Percentiles rank a stretch among this genome's conserved stretches.
phyloP scores from a whole-genome alignment of 2,888 invertebrate species.

The Melinopterus prodromus region DNA sequence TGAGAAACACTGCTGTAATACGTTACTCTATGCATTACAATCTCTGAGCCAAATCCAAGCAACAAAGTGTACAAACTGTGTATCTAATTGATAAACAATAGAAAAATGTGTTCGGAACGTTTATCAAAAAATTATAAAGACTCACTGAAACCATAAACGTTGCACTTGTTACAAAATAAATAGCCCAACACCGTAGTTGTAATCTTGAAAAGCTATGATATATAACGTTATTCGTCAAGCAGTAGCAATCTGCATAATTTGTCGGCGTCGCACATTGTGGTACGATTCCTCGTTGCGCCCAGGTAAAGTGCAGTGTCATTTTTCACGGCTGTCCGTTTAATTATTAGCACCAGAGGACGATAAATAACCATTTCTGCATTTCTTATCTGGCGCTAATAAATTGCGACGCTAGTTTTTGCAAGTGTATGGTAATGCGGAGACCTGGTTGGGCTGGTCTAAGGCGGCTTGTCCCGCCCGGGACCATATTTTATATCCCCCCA shows the following conservation, averaged over 20 bases:
- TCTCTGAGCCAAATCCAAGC: too few relatives aligned
- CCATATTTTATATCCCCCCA: slow-evolving; percentile 18
- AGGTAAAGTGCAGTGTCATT: slow-evolving; percentile 26
- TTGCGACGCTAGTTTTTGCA: slow-evolving; percentile 18
- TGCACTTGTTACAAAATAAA: neutral
- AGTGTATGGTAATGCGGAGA: slow-evolving; percentile 22
- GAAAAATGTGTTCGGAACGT: too few relatives aligned
- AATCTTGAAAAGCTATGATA: slow-evolving; percentile 8
- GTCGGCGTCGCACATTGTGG: slow-evolving; percentile 19
- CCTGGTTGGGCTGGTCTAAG: neutral
- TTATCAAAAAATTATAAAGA: too few relatives aligned
- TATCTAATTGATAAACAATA: too few relatives aligned
- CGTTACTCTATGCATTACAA: too few relatives aligned
- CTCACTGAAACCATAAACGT: neutral
- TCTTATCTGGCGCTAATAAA: slow-evolving; percentile 23
- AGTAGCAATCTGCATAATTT: slow-evolving; percentile 18
- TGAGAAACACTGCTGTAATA: too few relatives aligned
- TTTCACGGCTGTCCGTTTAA: slow-evolving; percentile 21
- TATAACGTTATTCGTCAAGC: neutral
- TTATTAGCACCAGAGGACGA: slow-evolving; percentile 17
- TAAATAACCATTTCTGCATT: slow-evolving; percentile 27
- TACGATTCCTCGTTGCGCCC: slow-evolving; percentile 17
- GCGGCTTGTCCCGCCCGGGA: neutral
- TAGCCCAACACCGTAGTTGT: neutral
- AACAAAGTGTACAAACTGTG: too few relatives aligned